Base-by-base conservation (phyloP, 2,888 invertebrate species). In the Ectemnius lituratus region DNA sequence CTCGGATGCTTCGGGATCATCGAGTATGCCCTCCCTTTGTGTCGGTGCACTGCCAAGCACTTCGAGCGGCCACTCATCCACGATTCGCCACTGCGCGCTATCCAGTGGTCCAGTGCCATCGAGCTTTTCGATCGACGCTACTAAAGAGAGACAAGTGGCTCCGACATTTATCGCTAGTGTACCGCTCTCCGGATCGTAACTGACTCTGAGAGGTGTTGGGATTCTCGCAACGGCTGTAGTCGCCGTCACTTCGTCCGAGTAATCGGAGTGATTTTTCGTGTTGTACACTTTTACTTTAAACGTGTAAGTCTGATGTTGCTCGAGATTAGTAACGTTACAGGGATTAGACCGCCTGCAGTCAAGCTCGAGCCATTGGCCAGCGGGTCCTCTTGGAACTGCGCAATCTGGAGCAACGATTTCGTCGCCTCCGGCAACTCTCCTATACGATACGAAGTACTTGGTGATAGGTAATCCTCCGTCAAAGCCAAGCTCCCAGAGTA, bases 211-310 rank as follows among this genome's bases (percentile, higher is more conserved):
- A 0, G 97, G 96, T 0, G 95, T 92, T 0, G 96, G 95, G 65
- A 97, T 96, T 86, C 95, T 94, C 81, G 97, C 96, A 18, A 98
- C 97, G 84, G 96, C 95, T 0, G 97, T 97, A 4, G 95, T 95
- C 56, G 95, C 95, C 0, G 94, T 93, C 60, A 96, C 94, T 88
- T 97, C 97, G 85, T 96, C 96, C 0, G 97, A 97, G 87, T 95
- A 96, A 80, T 96, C 96, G 76, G 97, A 97, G 81, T 95, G 94
- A 16, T 97, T 97, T 90, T 96, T 96, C 0, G 96, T 95, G 88
- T 97, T 98, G 78, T 96, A 93, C 0, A 97, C 97, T 91, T 96
- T 97, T 73, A 96, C 97, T 93, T 96, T 97, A 91, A 98, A 97
- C 0, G 95, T 93, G 89, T 97, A 98, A 28, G 94, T 94, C 88